Base-by-base conservation (phyloP, 2,797 vertebrate species). In the Neosilurus hyrtlii region DNA sequence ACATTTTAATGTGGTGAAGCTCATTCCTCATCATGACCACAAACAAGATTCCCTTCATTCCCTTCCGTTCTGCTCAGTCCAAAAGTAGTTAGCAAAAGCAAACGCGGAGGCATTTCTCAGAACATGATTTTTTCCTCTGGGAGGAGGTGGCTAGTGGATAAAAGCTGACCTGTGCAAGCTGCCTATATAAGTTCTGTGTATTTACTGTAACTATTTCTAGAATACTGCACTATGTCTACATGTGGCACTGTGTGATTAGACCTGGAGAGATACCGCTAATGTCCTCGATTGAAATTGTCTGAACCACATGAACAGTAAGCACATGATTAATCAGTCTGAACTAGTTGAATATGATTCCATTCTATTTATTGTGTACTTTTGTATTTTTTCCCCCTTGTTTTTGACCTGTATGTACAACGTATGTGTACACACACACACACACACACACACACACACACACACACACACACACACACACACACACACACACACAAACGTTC, bases 11-110 rank as follows among this genome's bases (percentile, higher is more conserved):
- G 73, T 84, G 73, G 86, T 85, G 57, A 16, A 61, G 66, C 72
- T 81, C 24, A 82, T 82, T 88, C 84, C 82, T 83, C 67, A 52
- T 79, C 72, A 84, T 56, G 15, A 79, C 83, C 83, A 51, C 77
- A 81, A 83, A 77, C 76, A 80, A 83, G 43, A 54, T 57, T 76
- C 52, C 75, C 63, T 67, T 86, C 84, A 86, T 24, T 80, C 63
- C n/a, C 26, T 22, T 67, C 63, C n/a, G 37, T 22, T 67, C 65
- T 68, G 22, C 76, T 62, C 43, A 65, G 62, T 24, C 78, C 66
- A 73, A 66, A 68, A 61, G 71, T 76, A 79, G 71, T 52, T n/a
- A 76, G 86, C 81, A 83, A 82, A 83, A 82, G 82, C 52, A 57
- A 66, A 82, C 72, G 73, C 20, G 24, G 57, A 70, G 70, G 71